A percentile compares a stretch with the other conserved stretches of the same genome.
phyloP scores from a whole-genome alignment of 2,888 invertebrate genomes.

The Dasypolia templi region DNA sequence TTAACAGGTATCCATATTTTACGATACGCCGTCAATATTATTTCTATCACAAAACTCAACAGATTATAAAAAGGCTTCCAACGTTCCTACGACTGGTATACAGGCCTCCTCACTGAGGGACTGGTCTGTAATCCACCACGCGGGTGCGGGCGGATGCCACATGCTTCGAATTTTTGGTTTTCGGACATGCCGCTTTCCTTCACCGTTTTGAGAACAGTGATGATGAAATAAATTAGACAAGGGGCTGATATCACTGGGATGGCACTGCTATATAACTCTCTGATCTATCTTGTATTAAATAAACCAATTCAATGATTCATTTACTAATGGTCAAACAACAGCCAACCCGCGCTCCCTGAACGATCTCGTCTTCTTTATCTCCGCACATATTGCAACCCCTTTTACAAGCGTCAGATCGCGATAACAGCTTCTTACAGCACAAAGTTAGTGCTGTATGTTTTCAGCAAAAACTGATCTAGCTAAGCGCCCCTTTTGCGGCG shows the following conservation, averaged over 20 bases:
- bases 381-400: constrained; percentile 17
- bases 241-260: neutral
- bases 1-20: neutral
- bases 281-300: neutral
- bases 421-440: constrained; percentile 23
- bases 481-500: constrained; percentile 37
- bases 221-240: neutral
- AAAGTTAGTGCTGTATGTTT: constrained; percentile 33
- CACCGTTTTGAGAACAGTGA: neutral
- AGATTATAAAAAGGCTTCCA: neutral
- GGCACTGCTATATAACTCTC: neutral
- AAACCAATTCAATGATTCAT: neutral
- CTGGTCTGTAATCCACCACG: neutral
- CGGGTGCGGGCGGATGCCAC: neutral
- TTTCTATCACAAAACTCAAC: neutral
- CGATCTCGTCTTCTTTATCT: constrained; percentile 9
- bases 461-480: constrained; percentile 32
- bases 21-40: neutral
- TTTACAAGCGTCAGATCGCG: constrained; percentile 32
- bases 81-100: no score
- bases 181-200: neutral
- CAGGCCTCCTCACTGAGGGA: neutral
- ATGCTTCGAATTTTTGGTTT: neutral
- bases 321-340: neutral
- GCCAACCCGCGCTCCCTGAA: constrained; percentile 7